Base-by-base conservation (phyloP, 2,888 invertebrate genomes). In the Blera fallax region DNA sequence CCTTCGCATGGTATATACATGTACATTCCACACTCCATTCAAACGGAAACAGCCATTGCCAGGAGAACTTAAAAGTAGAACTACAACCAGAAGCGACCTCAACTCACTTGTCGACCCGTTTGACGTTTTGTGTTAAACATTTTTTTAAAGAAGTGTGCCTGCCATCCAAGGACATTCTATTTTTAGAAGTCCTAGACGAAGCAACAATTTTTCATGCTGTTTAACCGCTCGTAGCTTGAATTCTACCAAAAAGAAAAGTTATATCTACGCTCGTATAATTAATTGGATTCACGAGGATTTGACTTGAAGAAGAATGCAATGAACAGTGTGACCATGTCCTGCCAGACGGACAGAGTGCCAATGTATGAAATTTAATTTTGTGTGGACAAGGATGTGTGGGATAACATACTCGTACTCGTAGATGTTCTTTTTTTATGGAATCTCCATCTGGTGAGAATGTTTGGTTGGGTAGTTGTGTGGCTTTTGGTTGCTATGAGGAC, bases 101-200 rank as follows among this genome's bases (percentile, higher is more conserved):
- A 69, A 64, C 43, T 67, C 37, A 70, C 32, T 58, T 73, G 82
- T 77, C 65, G 67, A 78, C 72, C 67, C 67, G 72, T 60, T 84
- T 79, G 79, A 58, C 50, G 64, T 69, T 82, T 77, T 70, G 29
- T 65, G 40, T 56, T 45, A 67, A 50, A 48, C 62, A 58, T 24
- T 60, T 56, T 69, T 14, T n/a, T n/a, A n/a, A 37, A 69, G 32
- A 62, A 84, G 78, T 62, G 60, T 40, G 32, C 58, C 62, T 40
- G 32, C 58, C 62, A 60, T 7, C 74, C 79, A 84, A 79, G 84
- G 79, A 70, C 74, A 64, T 43, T 58, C 50, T 84, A 84, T 84
- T 70, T 79, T 65, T 74, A 80, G 72, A 60, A 52, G 27, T 37
- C 43, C 73, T 60, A 62, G 40, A 78, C 60, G 43, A 43, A 45